Evolutionary conservation across 2,888 invertebrate genomes (phyloP), one percentile per base, ranked within the genome.

Genomic region (Litoditis marina): DNA sequence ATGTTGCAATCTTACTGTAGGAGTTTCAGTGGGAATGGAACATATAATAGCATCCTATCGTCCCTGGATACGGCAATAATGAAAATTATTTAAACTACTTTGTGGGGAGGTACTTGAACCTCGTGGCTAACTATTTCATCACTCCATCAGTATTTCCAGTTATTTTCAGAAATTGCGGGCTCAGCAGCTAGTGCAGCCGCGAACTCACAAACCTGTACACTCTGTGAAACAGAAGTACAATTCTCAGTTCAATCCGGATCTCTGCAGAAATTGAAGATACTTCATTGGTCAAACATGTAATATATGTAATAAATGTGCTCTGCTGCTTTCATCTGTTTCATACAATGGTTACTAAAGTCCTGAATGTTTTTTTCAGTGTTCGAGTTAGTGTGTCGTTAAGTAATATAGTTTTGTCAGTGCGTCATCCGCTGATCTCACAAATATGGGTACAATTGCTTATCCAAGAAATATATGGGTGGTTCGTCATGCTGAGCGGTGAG

Each of bases 181-280:
- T 13, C 52, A 68, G 25, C 61, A 59, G 1, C 32, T 94, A 58
- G 84, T 94, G 60, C 88, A 88, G n/a, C 89, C 88, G 82, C 83
- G 90, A 2, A 82, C 53, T 69, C 74, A 63, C 62, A 65, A 76
- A 19, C 64, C 71, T 66, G 71, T 60, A 60, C 60, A 51, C 25
- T 30, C 30, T 13, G 50, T 84, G 30, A 87, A 88, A 72, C 90
- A 91, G 79, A 91, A 90, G 85, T 96, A 96, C 83, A 94, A 94
- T 85, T 93, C 93, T 2, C 94, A 95, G 84, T 96, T 93, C 84
- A 95, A 94, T 86, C 96, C 96, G 32, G 85, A 86, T 50, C 77
- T 63, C 36, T 44, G 46, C 39, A 55, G 55, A 54, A 32, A 39
- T 53, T 53, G 27, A 39, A 27, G 19, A 32, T 59, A 22, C 44